Base-by-base conservation (phyloP, 2,797 vertebrate species). In the Cephalopachus bancanus region DNA sequence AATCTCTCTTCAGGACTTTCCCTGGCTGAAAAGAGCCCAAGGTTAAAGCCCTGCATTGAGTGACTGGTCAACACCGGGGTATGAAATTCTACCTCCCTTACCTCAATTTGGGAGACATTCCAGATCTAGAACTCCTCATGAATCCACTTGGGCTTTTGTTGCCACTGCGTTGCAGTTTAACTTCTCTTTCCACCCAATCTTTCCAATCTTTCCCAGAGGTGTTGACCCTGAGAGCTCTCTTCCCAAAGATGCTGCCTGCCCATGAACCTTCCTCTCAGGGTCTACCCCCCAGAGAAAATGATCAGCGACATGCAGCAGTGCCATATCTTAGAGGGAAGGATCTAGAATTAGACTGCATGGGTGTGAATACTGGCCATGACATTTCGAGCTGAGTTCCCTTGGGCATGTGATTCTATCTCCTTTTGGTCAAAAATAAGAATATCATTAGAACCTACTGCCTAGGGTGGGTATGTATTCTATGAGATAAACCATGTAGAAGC, bases 401-500 rank as follows among this genome's bases (percentile, higher is more conserved):
- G 20, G 26, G 10, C n/a, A 95, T 17, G 6, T 76, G 55, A 89
- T 17, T 65, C 0, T 57, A 59, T 90, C 19, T 94, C 67, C 37
- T 79, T 93, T 79, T 65, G 14, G 90, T 69, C 22, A 89, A 79
- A 33, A 81, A 84, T 72, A 85, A 91, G 91, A 98, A 93, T 96
- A 92, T 93, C 97, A 90, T 94, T 95, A 80, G 59, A 89, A 93
- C 64, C 59, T 74, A 44, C 30, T 83, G 67, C 65, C 55, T 22
- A 81, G 57, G 88, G 20, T 51, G n/a, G 24, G 55, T 78, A 69
- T 89, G n/a, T 94, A 83, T 88, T 72, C 49, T 33, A 92, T 74
- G 67, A 96, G 59, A 78, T 86, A 67, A 80, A 76, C 65, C 74
- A 49, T 93, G 79, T 92, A 79, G 74, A 94, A 94, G 81, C 86